phyloP scores from a whole-genome alignment of 2,888 invertebrate genomes.

The Altica lythri region DNA sequence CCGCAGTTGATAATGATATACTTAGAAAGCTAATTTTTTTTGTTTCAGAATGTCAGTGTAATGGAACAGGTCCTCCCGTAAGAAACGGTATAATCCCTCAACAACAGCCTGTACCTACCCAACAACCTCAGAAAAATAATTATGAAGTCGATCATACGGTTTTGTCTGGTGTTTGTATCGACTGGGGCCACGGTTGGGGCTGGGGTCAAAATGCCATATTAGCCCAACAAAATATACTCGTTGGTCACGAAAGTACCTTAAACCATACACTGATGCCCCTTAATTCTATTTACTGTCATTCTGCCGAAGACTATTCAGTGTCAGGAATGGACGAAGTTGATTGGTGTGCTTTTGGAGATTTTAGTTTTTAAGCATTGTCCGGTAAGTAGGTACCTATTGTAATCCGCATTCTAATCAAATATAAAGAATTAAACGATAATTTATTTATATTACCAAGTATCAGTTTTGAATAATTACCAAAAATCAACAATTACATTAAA shows the following conservation, averaged over 20 bases:
- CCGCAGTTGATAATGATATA: too few relatives aligned
- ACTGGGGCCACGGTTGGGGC: constrained; percentile 78
- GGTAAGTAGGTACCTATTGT: too few relatives aligned
- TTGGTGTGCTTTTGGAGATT: constrained; percentile 63
- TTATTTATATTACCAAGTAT: too few relatives aligned
- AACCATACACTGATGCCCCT: constrained; percentile 60
- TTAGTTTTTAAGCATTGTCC: constrained; percentile 45
- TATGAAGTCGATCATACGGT: constrained; percentile 53
- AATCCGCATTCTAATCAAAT: too few relatives aligned
- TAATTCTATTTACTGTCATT: constrained; percentile 60
- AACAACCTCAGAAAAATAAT: constrained; percentile 15
- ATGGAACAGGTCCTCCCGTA: constrained; percentile 34
- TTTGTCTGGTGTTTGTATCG: constrained; percentile 52
- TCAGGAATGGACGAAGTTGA: constrained; percentile 75
- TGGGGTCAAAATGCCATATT: constrained; percentile 63
- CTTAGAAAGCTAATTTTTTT: not conserved
- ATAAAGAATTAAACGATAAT: too few relatives aligned
- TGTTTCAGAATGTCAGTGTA: constrained; percentile 20
- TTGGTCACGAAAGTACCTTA: constrained; percentile 58
- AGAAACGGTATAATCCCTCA: constrained; percentile 38
- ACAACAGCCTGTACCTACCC: constrained; percentile 38
- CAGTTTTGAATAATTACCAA: too few relatives aligned
- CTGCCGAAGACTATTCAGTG: constrained; percentile 59
- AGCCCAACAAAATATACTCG: constrained; percentile 20
- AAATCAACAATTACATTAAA: too few relatives aligned